Evolutionary conservation across 2,797 vertebrate species (phyloP), one percentile per base, ranked within the genome.

Genomic region (Spondyliosoma cantharus): DNA sequence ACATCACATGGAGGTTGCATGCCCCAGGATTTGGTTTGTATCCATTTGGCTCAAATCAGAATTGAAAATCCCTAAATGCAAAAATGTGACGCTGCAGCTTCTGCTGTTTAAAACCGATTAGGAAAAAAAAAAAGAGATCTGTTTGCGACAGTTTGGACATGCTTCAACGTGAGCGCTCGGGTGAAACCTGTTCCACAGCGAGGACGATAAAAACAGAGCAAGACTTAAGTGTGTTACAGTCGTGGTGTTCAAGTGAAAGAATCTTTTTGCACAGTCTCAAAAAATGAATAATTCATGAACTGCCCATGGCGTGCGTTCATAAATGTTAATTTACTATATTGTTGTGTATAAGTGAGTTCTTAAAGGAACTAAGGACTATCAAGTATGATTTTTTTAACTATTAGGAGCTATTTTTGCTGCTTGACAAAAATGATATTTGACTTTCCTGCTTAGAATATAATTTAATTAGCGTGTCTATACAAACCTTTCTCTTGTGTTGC

Each of bases 11-110:
- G 80, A 85, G 77, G 81, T 80, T 81, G 57, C 81, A 78, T 76
- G 81, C 81, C 82, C 72, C 82, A 43, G 80, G 87, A 84, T 89
- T 90, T 80, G 69, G 62, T 87, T 86, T 84, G 53, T 73, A 75
- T 84, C 81, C 84, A 80, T 81, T 87, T 86, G 79, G 67, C 77
- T 15, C 64, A 78, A 87, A 82, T 84, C 42, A 22, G 50, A 78
- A 68, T 73, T 79, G 25, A 84, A 87, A 87, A 85, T 83, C 80
- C 80, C 45, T 20, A 53, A 85, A 90, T 81, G 69, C 71, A 70
- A 83, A 37, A 88, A 84, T 70, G 58, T 83, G 72, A 77, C 61
- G 68, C 46, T 68, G 64, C 62, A 83, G 76, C 67, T 79, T 83
- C 76, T 71, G 57, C 74, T 69, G 75, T 74, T 74, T 75, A 43